Percentiles rank a stretch among this genome's conserved stretches.
Conservation (phyloP, 2,888 invertebrate genomes). For the Archips xylosteana region DNA sequence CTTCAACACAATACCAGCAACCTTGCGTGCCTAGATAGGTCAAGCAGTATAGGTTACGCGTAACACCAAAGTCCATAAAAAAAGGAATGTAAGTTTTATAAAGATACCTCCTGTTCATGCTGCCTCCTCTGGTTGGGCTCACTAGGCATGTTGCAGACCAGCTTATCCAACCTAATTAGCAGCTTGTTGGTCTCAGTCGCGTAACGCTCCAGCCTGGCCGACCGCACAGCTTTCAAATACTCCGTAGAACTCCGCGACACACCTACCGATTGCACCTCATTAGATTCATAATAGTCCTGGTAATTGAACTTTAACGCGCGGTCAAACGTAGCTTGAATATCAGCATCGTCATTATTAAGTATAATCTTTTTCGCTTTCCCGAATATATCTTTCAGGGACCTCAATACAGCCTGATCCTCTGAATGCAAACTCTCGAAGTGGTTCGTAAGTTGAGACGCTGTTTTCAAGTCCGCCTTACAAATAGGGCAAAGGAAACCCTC, state of each 20-base stretch:
- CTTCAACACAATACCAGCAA: no score
- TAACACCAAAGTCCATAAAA: no score
- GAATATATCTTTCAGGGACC: slow-evolving; percentile 92
- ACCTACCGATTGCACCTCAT: slow-evolving; percentile 88
- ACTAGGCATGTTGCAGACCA: slow-evolving; percentile 92
- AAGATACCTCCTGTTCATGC: slow-evolving; percentile 87
- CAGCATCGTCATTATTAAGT: slow-evolving; percentile 90
- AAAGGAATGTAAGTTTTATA: neutral
- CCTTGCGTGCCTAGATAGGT: no score
- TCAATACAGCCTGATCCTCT: slow-evolving; percentile 93
- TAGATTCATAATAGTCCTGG: slow-evolving; percentile 63
- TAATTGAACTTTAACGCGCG: slow-evolving; percentile 77
- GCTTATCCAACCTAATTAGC: slow-evolving; percentile 96
- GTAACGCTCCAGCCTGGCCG: slow-evolving; percentile 91
- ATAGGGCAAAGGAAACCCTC: slow-evolving; percentile 98
- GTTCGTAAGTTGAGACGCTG: slow-evolving; percentile 91
- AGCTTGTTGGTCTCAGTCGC: slow-evolving; percentile 98
- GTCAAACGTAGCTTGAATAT: slow-evolving; percentile 85
- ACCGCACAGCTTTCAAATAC: slow-evolving; percentile 89
- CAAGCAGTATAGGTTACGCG: no score
- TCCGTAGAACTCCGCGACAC: slow-evolving; percentile 88
- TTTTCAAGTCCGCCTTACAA: slow-evolving; percentile 95
- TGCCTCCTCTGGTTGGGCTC: slow-evolving; percentile 91
- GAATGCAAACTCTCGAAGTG: slow-evolving; percentile 96
- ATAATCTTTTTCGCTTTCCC: slow-evolving; percentile 97